phyloP scores from a whole-genome alignment of 2,113 vertebrate species.

The Fregata magnificens region DNA sequence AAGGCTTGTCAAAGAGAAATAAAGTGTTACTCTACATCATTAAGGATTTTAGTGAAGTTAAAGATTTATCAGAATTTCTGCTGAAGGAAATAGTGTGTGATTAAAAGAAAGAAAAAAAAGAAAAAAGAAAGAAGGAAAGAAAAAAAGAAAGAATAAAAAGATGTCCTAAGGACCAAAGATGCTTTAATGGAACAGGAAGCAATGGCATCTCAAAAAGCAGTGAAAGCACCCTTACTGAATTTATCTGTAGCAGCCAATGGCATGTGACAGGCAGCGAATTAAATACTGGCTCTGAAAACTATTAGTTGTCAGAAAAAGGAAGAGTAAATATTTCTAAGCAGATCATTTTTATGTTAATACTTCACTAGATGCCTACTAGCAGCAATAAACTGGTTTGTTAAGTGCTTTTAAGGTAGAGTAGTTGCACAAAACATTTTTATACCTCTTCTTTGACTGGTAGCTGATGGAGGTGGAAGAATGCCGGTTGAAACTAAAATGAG shows the following conservation, averaged over 20 bases:
- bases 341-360: constrained; percentile 39
- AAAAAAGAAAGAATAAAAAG: background rate
- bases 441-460: constrained; percentile 76
- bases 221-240: constrained; percentile 3
- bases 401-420: constrained; percentile 28
- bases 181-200: constrained; percentile 37
- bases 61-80: constrained; percentile 13
- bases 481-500: constrained; percentile 75
- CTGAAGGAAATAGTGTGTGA: background rate
- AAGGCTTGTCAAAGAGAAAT: constrained; percentile 12
- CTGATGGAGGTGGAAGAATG: constrained; percentile 76
- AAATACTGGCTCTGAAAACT: background rate
- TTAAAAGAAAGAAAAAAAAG: background rate
- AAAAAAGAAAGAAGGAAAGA: background rate
- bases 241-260: constrained; percentile 7
- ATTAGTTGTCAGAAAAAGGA: constrained; percentile 46
- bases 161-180: background rate
- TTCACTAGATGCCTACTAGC: background rate
- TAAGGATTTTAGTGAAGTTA: constrained; percentile 53
- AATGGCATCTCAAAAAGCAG: background rate
- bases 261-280: constrained; percentile 18
- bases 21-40: background rate
- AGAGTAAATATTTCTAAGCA: constrained; percentile 7
- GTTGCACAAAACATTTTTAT: constrained; percentile 46
- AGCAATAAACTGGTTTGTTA: constrained; percentile 46